Conservation (phyloP, 2,113 vertebrate genomes). For the Eptatretus burgeri region DNA sequence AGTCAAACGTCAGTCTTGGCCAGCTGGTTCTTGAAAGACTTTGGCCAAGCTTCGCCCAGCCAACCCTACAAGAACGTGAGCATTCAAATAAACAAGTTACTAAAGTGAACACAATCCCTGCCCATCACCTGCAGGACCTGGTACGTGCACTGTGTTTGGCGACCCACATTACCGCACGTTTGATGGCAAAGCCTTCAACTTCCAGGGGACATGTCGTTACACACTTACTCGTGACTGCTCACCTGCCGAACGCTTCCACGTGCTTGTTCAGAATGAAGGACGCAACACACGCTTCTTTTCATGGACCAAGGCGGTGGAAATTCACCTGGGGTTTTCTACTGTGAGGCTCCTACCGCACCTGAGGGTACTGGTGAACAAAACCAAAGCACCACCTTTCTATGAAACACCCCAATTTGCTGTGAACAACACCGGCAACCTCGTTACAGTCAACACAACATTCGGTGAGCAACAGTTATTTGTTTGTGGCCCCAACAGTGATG, state of each 20-base stretch:
- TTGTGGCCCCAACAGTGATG: no score
- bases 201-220: slow-evolving; percentile 95
- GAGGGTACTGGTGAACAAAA: slow-evolving; percentile 61
- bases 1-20: no score
- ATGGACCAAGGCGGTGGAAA: slow-evolving; percentile 84
- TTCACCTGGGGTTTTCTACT: slow-evolving; percentile 27
- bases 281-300: slow-evolving; percentile 75
- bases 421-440: slow-evolving; percentile 67
- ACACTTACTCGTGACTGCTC: slow-evolving; percentile 71
- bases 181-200: slow-evolving; percentile 93
- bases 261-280: slow-evolving; percentile 81
- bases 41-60: no score
- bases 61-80: no score
- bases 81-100: no score
- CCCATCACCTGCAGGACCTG: slow-evolving; percentile 32
- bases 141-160: slow-evolving; percentile 88
- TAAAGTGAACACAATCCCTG: no score
- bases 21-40: no score
- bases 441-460: slow-evolving; percentile 66
- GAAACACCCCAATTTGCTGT: slow-evolving; percentile 42
- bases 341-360: slow-evolving; percentile 83
- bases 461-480: slow-evolving; percentile 19
- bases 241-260: slow-evolving; percentile 44
- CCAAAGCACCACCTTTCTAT: slow-evolving; percentile 55
- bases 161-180: slow-evolving; percentile 99